Evolutionary conservation across 2,888 invertebrate species (phyloP), one percentile per base, ranked within the genome.

Genomic region (Stegana nigrithorax): DNA sequence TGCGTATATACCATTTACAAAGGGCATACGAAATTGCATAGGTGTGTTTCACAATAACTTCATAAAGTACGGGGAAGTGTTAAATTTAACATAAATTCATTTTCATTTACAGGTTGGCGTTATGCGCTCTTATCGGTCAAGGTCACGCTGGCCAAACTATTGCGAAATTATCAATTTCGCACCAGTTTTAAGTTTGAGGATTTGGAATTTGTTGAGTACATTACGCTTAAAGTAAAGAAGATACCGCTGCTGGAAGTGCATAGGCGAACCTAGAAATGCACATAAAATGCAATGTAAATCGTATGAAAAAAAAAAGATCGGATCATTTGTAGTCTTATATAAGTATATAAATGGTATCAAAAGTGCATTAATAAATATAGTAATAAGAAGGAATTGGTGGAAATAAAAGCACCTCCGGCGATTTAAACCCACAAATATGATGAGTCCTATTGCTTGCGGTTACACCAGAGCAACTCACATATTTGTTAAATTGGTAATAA

Each of bases 1-100:
- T 50, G 78, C 83, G 0, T 85, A 72, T 63, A 81, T 84, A 63
- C 85, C 85, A 2, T 85, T 85, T 27, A 81, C 83, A n/a, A 84
- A 83, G 59, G 85, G 85, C 1, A 69, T 81, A 12, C 68, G 85
- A 8, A 84, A 81, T 60, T 84, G 84, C 47, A 85, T 85, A 65
- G 83, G 83, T 81, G 67, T 17, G 50, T 6, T 4, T 0, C 8
- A 1, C 23, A 12, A 47, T 27, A 17, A 45, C 2, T 27, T 10
- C 25, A 1, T 47, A n/a, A 14, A 26, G n/a, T 39, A 32, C 12
- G 19, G n/a, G 21, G 27, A 32, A 14, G 14, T 12, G 36, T 36
- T n/a, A n/a, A n/a, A 36, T 47, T 21, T 7, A n/a, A 53, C 6
- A 56, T 23, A n/a, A n/a, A 17, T 12, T 53, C 4, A 17, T 60